These are phyloP conservation scores for Cuculus canorus DNA, from an alignment of 2,797 vertebrate genomes.

Conservation along the genomic window DNA sequence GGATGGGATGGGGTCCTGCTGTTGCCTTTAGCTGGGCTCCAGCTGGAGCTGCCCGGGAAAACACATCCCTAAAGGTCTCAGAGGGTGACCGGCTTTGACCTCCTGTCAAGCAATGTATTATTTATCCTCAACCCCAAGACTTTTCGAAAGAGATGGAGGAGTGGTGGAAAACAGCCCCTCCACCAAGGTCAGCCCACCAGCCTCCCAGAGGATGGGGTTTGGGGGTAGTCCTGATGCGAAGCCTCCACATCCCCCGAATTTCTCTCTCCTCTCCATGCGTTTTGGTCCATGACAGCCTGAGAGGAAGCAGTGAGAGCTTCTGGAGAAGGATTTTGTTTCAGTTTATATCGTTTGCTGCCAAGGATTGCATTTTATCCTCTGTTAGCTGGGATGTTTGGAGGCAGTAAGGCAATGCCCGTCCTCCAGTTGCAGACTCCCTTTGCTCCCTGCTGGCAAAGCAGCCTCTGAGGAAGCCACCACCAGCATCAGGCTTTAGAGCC, in stretches of 20 bases:
- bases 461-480: background rate
- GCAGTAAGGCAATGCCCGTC: background rate
- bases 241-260: background rate
- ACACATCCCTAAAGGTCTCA: background rate
- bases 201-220: background rate
- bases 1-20: background rate
- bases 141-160: background rate
- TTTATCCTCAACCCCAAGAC: background rate
- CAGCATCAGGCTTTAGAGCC: background rate
- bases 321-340: rapidly evolving
- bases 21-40: background rate
- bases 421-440: background rate
- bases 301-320: background rate
- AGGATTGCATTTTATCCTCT: background rate
- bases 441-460: background rate
- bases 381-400: background rate
- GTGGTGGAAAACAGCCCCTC: background rate
- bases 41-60: background rate
- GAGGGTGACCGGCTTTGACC: background rate
- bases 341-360: background rate
- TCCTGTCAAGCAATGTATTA: background rate
- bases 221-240: background rate
- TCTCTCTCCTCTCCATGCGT: background rate
- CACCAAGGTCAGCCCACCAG: background rate
- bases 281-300: background rate